Evolutionary conservation across 2,797 vertebrate species (phyloP), one percentile per base, ranked within the genome.

Genomic region (Kryptolebias ocellatus): DNA sequence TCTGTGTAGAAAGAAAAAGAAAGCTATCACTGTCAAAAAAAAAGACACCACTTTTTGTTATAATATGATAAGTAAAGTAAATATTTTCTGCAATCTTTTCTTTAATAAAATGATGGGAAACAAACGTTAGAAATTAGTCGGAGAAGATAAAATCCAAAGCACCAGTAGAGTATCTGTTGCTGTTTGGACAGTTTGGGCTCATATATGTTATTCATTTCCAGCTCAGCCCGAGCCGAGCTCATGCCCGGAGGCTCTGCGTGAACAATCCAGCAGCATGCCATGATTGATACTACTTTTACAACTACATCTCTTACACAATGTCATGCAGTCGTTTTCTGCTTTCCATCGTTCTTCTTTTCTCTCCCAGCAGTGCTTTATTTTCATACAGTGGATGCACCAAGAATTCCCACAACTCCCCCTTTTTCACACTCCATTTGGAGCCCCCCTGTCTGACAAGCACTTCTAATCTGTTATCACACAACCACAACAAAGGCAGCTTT

Each of bases 291-390:
- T 47, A 58, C 69, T 31, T 18, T 39, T 18, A 37, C 58, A 5
- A 53, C 47, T 29, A 51, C 49, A 45, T 60, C 62, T 20, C 34
- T 76, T 80, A 64, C 53, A 68, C 72, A 67, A 81, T 51, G 64
- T 59, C 61, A 49, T 34, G 66, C 60, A 70, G 64, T 70, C 55
- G 15, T 64, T 55, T 69, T n/a, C 50, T 5, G 16, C 24, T 50
- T 39, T 37, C 15, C 17, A 50, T 47, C 17, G 28, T 42, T 12
- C 51, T 66, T 61, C 61, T 61, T 0, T 44, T 46, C 62, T 86
- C 64, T 74, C 66, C 54, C 59, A 69, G 77, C 80, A 72, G 69
- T 74, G 76, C 60, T 55, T 64, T 78, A 60, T 69, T 37, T 70
- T 65, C 46, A 0, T 57, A 17, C 46, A 7, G 17, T 49, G 54